phyloP scores from a whole-genome alignment of 2,113 vertebrate genomes.

The Microcebus jonahi region DNA sequence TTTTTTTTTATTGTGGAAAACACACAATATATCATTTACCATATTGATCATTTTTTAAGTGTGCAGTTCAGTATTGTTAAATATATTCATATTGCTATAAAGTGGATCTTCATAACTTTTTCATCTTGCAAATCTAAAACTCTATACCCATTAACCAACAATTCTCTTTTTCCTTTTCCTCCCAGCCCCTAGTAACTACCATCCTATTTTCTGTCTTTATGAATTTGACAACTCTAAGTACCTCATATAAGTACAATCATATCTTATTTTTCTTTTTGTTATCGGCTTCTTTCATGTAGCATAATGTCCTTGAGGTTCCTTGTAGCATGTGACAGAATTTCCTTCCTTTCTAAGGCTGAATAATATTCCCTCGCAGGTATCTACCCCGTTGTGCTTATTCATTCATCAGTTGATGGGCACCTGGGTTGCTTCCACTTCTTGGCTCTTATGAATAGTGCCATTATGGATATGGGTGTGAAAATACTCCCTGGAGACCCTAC shows the following conservation, averaged over 20 bases:
- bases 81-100: not conserved
- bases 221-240: not conserved
- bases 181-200: not conserved
- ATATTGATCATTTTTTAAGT: not conserved
- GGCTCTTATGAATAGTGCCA: not conserved
- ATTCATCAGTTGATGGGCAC: not conserved
- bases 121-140: too few species aligned
- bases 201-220: not conserved
- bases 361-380: not conserved
- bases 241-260: not conserved
- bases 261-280: not conserved
- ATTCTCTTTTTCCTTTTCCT: not conserved
- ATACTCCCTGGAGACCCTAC: not conserved
- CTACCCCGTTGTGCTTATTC: not conserved
- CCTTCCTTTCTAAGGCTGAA: not conserved
- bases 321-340: not conserved
- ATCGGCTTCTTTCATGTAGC: not conserved
- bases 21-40: not conserved
- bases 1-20: not conserved
- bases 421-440: not conserved
- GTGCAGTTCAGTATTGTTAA: not conserved
- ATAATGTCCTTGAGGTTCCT: not conserved
- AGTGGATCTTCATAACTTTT: not conserved
- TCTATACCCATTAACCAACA: not conserved
- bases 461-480: not conserved